Percentiles rank a stretch among this genome's conserved stretches.
Evolutionary conservation across 2,888 invertebrate species (phyloP).

Genomic region (Mimas tiliae): DNA sequence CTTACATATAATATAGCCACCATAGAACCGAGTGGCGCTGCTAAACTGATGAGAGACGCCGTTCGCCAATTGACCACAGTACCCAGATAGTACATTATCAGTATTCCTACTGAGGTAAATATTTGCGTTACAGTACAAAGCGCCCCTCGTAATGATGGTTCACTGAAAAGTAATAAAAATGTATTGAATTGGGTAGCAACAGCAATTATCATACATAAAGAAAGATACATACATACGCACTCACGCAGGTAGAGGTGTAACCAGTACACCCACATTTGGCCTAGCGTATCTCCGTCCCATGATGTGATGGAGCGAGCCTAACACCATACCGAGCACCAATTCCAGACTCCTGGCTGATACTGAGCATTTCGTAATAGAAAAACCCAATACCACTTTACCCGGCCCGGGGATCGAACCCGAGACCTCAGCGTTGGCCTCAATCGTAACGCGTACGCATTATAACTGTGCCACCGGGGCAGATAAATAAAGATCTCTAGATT

Average conservation of each 20-base stretch:
- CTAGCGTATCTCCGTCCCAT: too few species aligned
- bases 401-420: too few species aligned
- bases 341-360: too few species aligned
- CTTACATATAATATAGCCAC: conserved; percentile 77
- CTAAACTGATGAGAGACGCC: conserved; percentile 76
- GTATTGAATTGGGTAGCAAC: neutral
- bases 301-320: too few species aligned
- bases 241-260: neutral
- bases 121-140: conserved; percentile 78
- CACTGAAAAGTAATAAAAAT: conserved; percentile 58
- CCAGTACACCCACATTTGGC: too few species aligned
- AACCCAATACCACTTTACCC: too few species aligned
- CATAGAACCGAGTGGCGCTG: conserved; percentile 77
- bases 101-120: conserved; percentile 75
- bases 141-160: conserved; percentile 81
- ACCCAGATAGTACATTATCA: conserved; percentile 80
- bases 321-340: too few species aligned
- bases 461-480: too few species aligned
- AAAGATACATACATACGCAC: neutral
- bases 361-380: too few species aligned
- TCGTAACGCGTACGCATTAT: too few species aligned
- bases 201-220: neutral
- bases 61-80: conserved; percentile 77
- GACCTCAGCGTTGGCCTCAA: too few species aligned
- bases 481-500: neutral